These are phyloP conservation scores for Hycleus phaleratus DNA, from an alignment of 1,140 invertebrate species.

Conservation along the genomic window DNA sequence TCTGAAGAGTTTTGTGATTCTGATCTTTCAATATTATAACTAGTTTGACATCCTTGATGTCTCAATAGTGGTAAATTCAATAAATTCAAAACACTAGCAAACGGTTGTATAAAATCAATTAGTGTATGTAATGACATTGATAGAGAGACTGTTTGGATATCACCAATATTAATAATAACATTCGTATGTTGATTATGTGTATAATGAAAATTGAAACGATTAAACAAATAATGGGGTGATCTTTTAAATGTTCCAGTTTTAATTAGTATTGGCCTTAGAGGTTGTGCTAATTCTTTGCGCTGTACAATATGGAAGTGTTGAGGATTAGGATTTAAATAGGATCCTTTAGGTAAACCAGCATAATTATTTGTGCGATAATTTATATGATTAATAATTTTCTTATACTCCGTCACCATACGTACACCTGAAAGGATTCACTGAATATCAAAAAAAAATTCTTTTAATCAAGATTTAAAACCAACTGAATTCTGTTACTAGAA, in stretches of 20 bases:
- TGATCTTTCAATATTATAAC: constrained; percentile 8
- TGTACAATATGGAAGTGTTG: constrained; percentile 37
- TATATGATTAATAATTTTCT: no score
- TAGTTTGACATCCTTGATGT: constrained; percentile 27
- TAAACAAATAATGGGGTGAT: constrained; percentile 14
- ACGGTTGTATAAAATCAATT: constrained; percentile 33
- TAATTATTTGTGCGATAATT: constrained; percentile 34
- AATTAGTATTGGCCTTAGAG: constrained; percentile 23
- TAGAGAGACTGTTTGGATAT: constrained; percentile 27
- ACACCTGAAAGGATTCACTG: constrained; percentile 17
- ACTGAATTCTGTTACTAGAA: constrained; percentile 11
- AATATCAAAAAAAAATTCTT: neutral
- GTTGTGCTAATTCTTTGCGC: constrained; percentile 15
- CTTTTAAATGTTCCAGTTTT: constrained; percentile 15
- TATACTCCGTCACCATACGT: neutral
- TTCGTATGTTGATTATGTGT: constrained; percentile 4
- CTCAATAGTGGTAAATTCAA: constrained; percentile 17
- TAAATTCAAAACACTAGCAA: constrained; percentile 33
- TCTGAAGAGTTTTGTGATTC: constrained; percentile 11
- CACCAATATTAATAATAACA: constrained; percentile 27
- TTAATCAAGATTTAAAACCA: constrained; percentile 1
- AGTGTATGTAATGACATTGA: constrained; percentile 30
- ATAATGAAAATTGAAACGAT: constrained; percentile 6
- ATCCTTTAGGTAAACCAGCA: constrained; percentile 36
- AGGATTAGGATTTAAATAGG: constrained; percentile 37